A percentile compares a stretch with the other conserved stretches of the same genome.
phyloP scores from a whole-genome alignment of 2,888 invertebrate species.

The Tupiocoris notatus region DNA sequence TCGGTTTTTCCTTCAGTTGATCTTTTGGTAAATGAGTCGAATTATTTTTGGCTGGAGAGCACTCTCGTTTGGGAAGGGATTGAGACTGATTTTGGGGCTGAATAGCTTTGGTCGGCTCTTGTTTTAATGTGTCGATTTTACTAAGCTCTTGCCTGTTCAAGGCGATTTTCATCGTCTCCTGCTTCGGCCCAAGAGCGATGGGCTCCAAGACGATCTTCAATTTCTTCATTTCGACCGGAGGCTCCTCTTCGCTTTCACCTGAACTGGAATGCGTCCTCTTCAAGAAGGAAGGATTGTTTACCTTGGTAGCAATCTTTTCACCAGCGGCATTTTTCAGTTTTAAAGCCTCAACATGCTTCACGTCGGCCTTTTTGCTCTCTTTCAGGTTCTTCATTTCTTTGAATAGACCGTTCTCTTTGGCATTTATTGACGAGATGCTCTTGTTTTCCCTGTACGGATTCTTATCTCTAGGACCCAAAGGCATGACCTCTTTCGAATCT shows the following conservation, averaged over 20 bases:
- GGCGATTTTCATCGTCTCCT: neutral
- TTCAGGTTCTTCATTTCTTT: neutral
- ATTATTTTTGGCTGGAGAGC: neutral
- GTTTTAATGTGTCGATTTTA: neutral
- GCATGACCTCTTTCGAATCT: neutral
- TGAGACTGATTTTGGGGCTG: neutral
- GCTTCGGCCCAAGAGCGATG: neutral
- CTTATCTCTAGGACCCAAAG: neutral
- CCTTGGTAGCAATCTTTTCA: conserved; percentile 1
- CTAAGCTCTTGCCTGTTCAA: neutral
- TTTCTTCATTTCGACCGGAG: conserved; percentile 20
- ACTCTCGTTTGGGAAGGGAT: neutral
- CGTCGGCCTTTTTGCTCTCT: conserved; percentile 3
- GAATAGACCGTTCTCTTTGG: neutral
- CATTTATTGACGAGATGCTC: too few relatives aligned
- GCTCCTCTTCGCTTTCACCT: neutral
- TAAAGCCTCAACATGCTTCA: neutral
- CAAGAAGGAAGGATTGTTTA: neutral
- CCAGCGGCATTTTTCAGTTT: neutral
- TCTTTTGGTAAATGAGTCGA: too few relatives aligned
- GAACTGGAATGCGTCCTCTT: neutral
- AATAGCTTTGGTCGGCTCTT: neutral
- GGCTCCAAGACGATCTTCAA: conserved; percentile 16
- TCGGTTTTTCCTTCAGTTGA: conserved; percentile 18
- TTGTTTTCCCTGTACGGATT: neutral